phyloP scores from a whole-genome alignment of 1,140 invertebrate species.

The Meloidogyne exigua region DNA sequence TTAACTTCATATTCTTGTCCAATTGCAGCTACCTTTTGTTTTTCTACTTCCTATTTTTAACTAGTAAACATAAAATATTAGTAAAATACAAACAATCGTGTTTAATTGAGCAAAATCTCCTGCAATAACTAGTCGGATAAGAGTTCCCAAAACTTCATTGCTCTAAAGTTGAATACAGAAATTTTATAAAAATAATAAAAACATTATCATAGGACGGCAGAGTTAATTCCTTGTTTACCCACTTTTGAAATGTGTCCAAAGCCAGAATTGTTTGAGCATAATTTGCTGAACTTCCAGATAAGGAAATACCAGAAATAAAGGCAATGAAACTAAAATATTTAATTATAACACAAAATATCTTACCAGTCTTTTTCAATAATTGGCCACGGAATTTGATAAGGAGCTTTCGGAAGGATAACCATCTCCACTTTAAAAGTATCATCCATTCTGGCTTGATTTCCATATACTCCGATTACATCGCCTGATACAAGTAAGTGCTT shows the following conservation, averaged over 20 bases:
- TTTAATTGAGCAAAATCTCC: slow-evolving; percentile 41
- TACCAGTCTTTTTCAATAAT: slow-evolving; percentile 41
- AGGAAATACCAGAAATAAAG: slow-evolving; percentile 40
- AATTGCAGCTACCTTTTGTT: slow-evolving; percentile 12
- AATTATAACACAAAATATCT: not conserved
- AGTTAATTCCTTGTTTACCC: slow-evolving; percentile 29
- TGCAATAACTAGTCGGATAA: slow-evolving; percentile 37
- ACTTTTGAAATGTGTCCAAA: slow-evolving; percentile 31
- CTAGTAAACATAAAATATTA: not conserved
- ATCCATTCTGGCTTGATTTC: slow-evolving; percentile 5
- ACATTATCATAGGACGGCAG: slow-evolving; percentile 8
- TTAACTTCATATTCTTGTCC: slow-evolving; percentile 3
- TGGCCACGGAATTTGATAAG: slow-evolving; percentile 39
- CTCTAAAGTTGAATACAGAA: slow-evolving; percentile 7
- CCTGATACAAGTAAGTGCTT: slow-evolving; percentile 42
- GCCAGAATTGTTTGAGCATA: slow-evolving; percentile 26
- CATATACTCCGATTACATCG: slow-evolving; percentile 41
- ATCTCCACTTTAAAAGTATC: slow-evolving; percentile 36
- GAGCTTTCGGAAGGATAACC: slow-evolving; percentile 33
- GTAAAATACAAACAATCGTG: slow-evolving; percentile 20
- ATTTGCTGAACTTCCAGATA: slow-evolving; percentile 17
- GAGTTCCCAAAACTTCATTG: slow-evolving; percentile 5
- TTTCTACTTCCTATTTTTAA: slow-evolving; percentile 15
- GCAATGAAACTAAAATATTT: slow-evolving; percentile 37
- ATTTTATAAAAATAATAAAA: not conserved